Percentiles rank a stretch among this genome's conserved stretches.
These are phyloP conservation scores for Prionailurus viverrinus DNA, from an alignment of 2,113 vertebrate species.

Conservation along the genomic window DNA sequence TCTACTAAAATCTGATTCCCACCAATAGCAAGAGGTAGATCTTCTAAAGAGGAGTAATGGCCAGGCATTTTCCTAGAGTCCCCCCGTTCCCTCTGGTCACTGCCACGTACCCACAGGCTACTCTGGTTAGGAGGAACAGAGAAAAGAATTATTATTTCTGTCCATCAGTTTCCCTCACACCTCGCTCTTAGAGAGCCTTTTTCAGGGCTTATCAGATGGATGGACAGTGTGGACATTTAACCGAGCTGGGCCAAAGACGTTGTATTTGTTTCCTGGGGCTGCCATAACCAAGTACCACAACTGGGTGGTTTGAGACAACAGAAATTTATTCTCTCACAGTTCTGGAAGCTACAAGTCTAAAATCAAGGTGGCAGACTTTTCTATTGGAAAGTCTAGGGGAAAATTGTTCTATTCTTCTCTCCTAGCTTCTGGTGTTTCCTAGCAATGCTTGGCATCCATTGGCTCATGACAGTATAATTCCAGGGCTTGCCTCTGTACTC, in stretches of 20 bases:
- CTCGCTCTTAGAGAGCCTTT: not conserved
- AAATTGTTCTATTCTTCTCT: not conserved
- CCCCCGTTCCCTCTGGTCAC: not conserved
- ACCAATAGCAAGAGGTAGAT: not conserved
- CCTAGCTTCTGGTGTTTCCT: not conserved
- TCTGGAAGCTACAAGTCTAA: not conserved
- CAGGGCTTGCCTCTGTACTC: not conserved
- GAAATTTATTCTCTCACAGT: not conserved
- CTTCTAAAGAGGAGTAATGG: not conserved
- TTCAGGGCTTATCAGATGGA: not conserved
- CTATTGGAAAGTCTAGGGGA: not conserved
- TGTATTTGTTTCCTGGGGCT: not conserved
- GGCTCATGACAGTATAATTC: not conserved
- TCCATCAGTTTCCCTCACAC: not conserved
- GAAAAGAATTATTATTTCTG: not conserved
- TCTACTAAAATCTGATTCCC: not conserved
- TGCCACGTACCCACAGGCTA: not conserved
- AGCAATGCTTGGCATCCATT: not conserved
- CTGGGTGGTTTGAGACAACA: not conserved
- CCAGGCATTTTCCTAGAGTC: not conserved
- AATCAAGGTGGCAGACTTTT: not conserved
- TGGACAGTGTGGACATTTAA: not conserved
- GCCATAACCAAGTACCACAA: not conserved
- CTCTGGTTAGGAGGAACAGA: not conserved
- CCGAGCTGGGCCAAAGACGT: not conserved